Base-by-base conservation (phyloP, 2,797 vertebrate species). In the Trachurus trachurus region DNA sequence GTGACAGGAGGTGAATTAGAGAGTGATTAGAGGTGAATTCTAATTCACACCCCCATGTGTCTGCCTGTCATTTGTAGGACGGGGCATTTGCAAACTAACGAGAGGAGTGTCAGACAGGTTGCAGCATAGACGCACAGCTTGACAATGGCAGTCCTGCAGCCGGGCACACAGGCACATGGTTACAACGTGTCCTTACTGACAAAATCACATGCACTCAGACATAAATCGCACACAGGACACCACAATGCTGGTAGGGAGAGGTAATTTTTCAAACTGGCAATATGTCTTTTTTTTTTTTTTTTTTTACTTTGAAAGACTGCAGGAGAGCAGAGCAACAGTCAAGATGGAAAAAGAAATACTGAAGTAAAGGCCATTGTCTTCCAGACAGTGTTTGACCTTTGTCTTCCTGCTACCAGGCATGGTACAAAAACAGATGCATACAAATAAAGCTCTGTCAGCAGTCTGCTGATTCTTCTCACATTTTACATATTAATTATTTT, bases 1-100 rank as follows among this genome's bases (percentile, higher is more conserved):
- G 73, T 88, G 90, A 92, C 90, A 91, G 81, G 85, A 73, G 90
- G 85, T 89, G 91, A 91, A 92, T 90, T 90, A 90, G 70, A 83
- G 81, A 89, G 81, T 86, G 86, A 90, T 90, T 88, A 89, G 80
- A 93, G 88, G 86, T 91, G 88, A 93, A 92, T 92, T 90, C 78
- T 89, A 93, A 93, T 94, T 89, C 83, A 91, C 82, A 84, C 71
- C 87, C 90, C 87, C 83, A 78, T 84, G 88, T 81, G 89, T 86
- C 89, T 82, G 77, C 84, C 89, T 91, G 92, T 91, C 87, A 91
- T 85, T 80, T 83, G 61, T 79, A 86, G 83, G 84, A 87, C 73
- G 78, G 74, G 79, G 31, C 80, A 82, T 88, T 86, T 88, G 80
- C 88, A 88, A 88, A 79, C 81, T 86, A 89, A 89, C 73, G 56